phyloP scores from a whole-genome alignment of 1,140 invertebrate genomes.

The Caenorhabditis briggsae region DNA sequence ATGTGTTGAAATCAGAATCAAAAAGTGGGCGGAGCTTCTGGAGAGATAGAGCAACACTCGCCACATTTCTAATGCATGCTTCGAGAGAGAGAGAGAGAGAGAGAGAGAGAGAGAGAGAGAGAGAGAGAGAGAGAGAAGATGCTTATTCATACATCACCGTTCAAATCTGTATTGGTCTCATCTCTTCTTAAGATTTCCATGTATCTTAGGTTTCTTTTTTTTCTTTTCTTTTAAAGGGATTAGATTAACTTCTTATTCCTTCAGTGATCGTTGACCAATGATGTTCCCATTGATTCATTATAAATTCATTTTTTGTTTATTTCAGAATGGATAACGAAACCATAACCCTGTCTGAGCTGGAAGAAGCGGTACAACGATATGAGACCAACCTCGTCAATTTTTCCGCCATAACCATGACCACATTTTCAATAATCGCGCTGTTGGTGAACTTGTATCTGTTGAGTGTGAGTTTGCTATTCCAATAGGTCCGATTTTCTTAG shows the following conservation, averaged over 20 bases:
- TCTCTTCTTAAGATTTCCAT: not conserved
- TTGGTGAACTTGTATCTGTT: slow-evolving; percentile 66
- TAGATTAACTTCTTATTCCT: not conserved
- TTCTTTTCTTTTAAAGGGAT: not conserved
- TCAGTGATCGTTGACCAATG: too few relatives aligned
- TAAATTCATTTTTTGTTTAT: too few relatives aligned
- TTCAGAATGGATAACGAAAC: slow-evolving; percentile 37
- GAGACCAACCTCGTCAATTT: slow-evolving; percentile 1
- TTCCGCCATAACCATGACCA: slow-evolving; percentile 37
- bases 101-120: not conserved
- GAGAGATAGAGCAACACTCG: slow-evolving; percentile 16
- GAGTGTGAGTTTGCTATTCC: slow-evolving; percentile 58
- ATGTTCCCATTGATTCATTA: too few relatives aligned
- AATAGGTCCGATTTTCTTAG: too few relatives aligned
- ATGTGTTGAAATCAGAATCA: slow-evolving; percentile 1
- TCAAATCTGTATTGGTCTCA: slow-evolving; percentile 46
- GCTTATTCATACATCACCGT: slow-evolving; percentile 37
- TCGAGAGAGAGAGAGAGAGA: not conserved
- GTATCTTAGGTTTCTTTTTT: not conserved
- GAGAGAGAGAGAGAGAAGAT: not conserved
- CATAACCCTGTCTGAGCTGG: not conserved
- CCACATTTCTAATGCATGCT: slow-evolving; percentile 23
- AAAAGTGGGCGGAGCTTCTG: not conserved
- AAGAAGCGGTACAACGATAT: not conserved
- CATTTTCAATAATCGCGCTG: slow-evolving; percentile 53